Base-by-base conservation (phyloP, 1,140 invertebrate genomes). In the Lineus longissimus region DNA sequence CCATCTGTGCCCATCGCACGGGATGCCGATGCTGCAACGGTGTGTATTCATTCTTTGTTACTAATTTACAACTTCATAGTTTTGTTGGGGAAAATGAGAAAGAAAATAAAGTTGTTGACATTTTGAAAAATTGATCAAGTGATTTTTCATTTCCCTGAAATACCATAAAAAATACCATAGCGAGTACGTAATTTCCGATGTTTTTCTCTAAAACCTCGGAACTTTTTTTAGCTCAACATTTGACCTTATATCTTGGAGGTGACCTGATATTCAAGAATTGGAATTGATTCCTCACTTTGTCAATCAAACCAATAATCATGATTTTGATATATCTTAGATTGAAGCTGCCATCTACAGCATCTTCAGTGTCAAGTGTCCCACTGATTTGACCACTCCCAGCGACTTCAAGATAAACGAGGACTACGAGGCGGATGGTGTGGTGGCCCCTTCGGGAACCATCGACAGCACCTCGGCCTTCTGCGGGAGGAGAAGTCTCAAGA, bases 391-490 rank as follows among this genome's bases (percentile, higher is more conserved):
- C 11, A 62, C 23, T 29, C 69, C 69, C 13, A 19, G 51, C 40
- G 55, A 43, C 11, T 64, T 59, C 22, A 66, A 59, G 13, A 40
- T 58, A 41, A 62, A 68, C 36, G 43, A 68, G 54, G 59, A 54
- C 7, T 66, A 51, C 62, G 68, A 68, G 15, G 29, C 2, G 19
- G 23, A 15, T 66, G 25, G 51, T 61, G 1, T 31, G 17, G 0
- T 22, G 67, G 57, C 69, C n/a, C 47, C 47, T 9, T 51, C 47
- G 4, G 47, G 40, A 7, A 30, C 54, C 13, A 57, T 63, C 13
- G 57, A 60, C 2, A 61, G 71, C 23, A 57, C 47, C 25, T 67
- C 71, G 30, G 67, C 75, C 9, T 76, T 76, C 54, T 76, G 75
- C 66, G 75, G 75, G 11, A 54, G 61, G 15, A 60, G 25, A 19